Conservation (phyloP, 2,113 vertebrate species). For the Hemicordylus capensis region DNA sequence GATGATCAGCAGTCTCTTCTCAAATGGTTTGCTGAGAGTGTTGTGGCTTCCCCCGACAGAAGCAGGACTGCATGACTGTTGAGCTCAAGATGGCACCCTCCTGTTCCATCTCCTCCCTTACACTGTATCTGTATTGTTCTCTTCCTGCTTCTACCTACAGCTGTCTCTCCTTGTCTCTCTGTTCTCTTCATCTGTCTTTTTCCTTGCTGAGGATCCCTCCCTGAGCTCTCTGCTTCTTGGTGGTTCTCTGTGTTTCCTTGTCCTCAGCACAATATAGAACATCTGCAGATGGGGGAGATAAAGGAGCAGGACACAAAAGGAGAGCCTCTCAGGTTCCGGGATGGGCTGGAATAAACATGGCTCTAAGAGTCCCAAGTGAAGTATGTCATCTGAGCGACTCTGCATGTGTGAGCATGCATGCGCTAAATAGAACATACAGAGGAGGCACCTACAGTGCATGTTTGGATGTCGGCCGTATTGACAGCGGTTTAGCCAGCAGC, state of each 20-base stretch:
- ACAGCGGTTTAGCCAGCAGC: too few relatives aligned
- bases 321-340: not conserved
- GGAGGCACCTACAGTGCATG: not conserved
- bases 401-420: not conserved
- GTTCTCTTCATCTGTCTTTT: not conserved
- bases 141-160: conserved; percentile 13
- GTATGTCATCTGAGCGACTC: not conserved
- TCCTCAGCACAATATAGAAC: conserved; percentile 10
- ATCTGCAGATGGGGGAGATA: not conserved
- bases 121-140: not conserved
- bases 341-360: not conserved
- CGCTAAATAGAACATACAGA: not conserved
- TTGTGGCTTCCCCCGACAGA: not conserved
- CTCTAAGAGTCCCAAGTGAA: not conserved
- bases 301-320: not conserved
- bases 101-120: not conserved
- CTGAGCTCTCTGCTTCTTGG: not conserved
- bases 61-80: not conserved
- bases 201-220: not conserved
- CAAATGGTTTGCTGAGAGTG: not conserved
- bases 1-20: not conserved
- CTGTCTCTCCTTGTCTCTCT: not conserved
- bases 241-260: not conserved
- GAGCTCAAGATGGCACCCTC: not conserved
- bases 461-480: not conserved